Conservation (phyloP, 1,140 invertebrate species). For the Dinoponera quadriceps region DNA sequence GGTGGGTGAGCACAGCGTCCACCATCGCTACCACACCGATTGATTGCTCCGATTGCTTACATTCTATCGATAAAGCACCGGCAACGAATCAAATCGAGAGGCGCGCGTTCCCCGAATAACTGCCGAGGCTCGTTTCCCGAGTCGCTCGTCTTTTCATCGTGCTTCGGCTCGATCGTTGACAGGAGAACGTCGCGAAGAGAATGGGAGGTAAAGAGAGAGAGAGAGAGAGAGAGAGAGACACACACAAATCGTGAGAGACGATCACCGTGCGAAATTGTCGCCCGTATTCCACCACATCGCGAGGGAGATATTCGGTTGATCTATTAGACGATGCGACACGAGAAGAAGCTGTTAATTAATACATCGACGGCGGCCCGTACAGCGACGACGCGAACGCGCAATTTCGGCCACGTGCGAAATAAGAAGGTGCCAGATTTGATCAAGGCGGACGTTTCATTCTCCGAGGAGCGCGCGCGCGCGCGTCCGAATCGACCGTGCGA, state of each 20-base stretch:
- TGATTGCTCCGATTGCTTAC: constrained; percentile 75
- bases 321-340: no score
- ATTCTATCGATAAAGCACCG: constrained; percentile 70
- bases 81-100: constrained; percentile 55
- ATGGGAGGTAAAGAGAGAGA: no score
- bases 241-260: background rate
- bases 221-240: background rate
- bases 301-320: background rate
- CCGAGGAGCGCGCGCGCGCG: no score
- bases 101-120: constrained; percentile 45
- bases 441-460: no score
- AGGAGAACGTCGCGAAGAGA: background rate
- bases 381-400: no score
- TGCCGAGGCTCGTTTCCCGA: constrained; percentile 39
- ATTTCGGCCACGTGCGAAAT: no score
- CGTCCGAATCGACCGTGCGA: no score
- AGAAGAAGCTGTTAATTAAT: no score
- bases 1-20: constrained; percentile 77
- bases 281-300: background rate
- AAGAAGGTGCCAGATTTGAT: no score
- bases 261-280: background rate
- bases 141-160: constrained; percentile 37
- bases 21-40: constrained; percentile 77
- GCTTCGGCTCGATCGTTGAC: constrained; percentile 45
- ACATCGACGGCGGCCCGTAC: no score